A percentile compares a stretch with the other conserved stretches of the same genome.
These are phyloP conservation scores for Dipodomys ordii DNA, from an alignment of 2,113 vertebrate genomes.

Conservation along the genomic window DNA sequence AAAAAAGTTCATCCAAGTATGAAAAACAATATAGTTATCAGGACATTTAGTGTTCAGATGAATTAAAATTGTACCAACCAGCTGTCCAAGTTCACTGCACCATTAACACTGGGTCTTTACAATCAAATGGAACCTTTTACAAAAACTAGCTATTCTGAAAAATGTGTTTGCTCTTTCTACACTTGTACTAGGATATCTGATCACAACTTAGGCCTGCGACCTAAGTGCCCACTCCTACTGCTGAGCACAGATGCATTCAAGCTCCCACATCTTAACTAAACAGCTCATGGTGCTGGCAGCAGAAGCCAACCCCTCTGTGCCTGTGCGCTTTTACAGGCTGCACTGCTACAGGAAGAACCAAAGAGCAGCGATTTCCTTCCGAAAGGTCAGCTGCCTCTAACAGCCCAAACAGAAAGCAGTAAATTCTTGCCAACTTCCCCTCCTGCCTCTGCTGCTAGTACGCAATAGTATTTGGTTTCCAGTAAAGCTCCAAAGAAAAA, in stretches of 20 bases:
- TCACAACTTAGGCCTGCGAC: background rate
- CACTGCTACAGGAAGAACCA: slow-evolving; percentile 86
- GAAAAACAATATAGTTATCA: background rate
- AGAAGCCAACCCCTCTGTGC: background rate
- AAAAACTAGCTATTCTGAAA: background rate
- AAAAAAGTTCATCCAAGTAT: background rate
- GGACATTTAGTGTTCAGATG: background rate
- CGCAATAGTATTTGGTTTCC: slow-evolving; percentile 76
- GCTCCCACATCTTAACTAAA: background rate
- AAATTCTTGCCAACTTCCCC: slow-evolving; percentile 81
- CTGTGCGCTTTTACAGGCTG: slow-evolving; percentile 29
- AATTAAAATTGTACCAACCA: slow-evolving; percentile 2
- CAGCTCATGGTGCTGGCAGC: background rate
- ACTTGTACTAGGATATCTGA: background rate
- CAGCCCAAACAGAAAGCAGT: slow-evolving; percentile 80
- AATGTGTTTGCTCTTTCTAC: background rate
- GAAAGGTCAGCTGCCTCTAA: slow-evolving; percentile 81
- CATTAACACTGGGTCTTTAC: background rate
- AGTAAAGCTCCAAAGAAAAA: slow-evolving; percentile 81
- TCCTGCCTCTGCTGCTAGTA: slow-evolving; percentile 60
- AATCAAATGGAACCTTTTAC: background rate
- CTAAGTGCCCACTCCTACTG: background rate
- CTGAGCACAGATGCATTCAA: background rate
- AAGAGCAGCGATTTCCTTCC: slow-evolving; percentile 85
- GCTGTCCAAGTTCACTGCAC: background rate